phyloP scores from a whole-genome alignment of 2,797 vertebrate genomes.

The Oreochromis mossambicus region DNA sequence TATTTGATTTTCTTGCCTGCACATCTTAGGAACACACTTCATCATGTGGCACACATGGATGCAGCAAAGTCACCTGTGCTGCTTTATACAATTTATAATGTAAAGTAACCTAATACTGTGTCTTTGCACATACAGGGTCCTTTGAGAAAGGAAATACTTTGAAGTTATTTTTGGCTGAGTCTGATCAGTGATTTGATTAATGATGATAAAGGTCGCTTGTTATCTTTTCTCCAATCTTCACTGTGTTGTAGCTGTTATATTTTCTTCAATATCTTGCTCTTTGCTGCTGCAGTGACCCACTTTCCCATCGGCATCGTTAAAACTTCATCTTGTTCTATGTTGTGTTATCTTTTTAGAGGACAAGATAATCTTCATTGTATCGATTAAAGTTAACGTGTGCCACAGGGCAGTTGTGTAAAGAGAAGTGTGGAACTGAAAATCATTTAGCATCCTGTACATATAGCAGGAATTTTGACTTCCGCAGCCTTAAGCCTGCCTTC shows the following conservation, averaged over 20 bases:
- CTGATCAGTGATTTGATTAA: not conserved
- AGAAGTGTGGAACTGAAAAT: not conserved
- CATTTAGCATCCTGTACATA: no score
- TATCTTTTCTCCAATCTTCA: not conserved
- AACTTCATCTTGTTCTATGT: constrained; percentile 14
- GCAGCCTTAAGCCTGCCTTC: not conserved
- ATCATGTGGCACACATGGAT: not conserved
- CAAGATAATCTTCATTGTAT: constrained; percentile 34
- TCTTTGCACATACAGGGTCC: not conserved
- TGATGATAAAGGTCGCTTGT: not conserved
- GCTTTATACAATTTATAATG: fast-evolving
- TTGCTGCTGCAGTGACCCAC: constrained; percentile 14
- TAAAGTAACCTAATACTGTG: not conserved
- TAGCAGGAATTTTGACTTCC: not conserved
- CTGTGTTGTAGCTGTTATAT: not conserved
- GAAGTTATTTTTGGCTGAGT: not conserved
- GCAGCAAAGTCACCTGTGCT: not conserved
- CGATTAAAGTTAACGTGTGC: constrained; percentile 13
- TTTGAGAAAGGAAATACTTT: not conserved
- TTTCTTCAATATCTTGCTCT: not conserved
- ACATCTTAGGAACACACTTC: not conserved
- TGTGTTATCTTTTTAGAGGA: constrained; percentile 32
- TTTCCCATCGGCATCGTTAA: constrained; percentile 14
- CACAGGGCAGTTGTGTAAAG: not conserved
- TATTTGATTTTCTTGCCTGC: not conserved